phyloP scores from a whole-genome alignment of 2,113 vertebrate species.

The Rhabdornis inornatus region DNA sequence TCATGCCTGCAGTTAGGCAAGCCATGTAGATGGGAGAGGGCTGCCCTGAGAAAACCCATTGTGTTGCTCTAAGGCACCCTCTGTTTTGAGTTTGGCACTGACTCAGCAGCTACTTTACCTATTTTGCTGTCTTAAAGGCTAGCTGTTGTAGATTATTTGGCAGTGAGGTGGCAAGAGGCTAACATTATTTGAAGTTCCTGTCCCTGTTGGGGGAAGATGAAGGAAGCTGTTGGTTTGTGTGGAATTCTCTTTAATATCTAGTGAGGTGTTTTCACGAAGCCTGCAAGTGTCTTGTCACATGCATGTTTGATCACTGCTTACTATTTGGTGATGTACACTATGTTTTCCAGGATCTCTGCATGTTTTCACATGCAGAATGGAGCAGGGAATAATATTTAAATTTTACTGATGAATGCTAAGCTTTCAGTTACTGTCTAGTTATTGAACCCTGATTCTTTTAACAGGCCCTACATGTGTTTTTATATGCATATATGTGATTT shows the following conservation, averaged over 20 bases:
- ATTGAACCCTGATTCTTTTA: neutral
- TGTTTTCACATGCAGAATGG: neutral
- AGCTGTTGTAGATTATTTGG: neutral
- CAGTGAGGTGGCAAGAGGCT: neutral
- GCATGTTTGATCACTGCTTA: neutral
- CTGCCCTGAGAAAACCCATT: neutral
- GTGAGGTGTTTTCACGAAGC: neutral
- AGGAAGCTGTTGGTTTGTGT: neutral
- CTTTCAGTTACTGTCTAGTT: neutral
- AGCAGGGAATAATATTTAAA: neutral
- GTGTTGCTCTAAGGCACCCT: slow-evolving; percentile 2
- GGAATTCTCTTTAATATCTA: neutral
- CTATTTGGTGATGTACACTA: neutral
- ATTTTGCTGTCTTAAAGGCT: neutral
- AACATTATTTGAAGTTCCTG: neutral
- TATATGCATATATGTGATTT: neutral
- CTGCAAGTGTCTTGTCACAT: accelerated
- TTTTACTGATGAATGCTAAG: neutral
- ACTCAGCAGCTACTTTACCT: neutral
- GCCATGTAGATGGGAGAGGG: neutral
- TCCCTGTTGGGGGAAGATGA: neutral
- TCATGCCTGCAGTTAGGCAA: neutral
- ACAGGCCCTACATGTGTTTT: accelerated
- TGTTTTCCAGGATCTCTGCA: neutral
- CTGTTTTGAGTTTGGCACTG: slow-evolving; percentile 1